Conservation (phyloP, 2,888 invertebrate species). For the Bimastos eiseni region DNA sequence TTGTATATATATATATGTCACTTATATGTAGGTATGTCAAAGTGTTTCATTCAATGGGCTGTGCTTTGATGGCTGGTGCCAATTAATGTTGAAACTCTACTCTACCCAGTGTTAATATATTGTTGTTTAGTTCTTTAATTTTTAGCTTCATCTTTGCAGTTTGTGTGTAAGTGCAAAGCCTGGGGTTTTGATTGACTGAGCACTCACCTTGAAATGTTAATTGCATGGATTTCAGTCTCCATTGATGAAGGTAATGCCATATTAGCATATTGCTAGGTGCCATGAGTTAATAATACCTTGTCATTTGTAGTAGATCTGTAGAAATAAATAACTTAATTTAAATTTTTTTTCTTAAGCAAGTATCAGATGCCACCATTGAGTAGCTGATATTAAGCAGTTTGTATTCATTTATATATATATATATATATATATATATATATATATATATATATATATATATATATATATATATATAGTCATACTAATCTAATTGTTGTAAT, state of each 20-base stretch:
- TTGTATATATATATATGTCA: neutral
- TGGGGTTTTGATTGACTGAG: neutral
- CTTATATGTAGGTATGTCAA: neutral
- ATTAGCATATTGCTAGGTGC: neutral
- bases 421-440: neutral
- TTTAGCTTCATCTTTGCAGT: neutral
- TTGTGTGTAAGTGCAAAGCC: neutral
- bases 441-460: too few species aligned
- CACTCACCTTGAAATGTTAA: neutral
- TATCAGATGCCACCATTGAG: neutral
- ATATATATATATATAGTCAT: neutral
- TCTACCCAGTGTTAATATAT: neutral
- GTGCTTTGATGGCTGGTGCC: neutral
- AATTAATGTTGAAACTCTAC: neutral
- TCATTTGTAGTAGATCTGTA: neutral
- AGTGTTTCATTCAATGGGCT: neutral
- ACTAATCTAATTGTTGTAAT: neutral
- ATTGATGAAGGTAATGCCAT: neutral
- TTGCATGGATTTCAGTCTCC: neutral
- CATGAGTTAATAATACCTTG: neutral
- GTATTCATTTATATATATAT: neutral
- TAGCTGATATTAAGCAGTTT: slow-evolving; percentile 8
- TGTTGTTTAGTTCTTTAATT: neutral
- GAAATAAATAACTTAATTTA: neutral
- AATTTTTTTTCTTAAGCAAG: neutral